Base-by-base conservation (phyloP, 2,888 invertebrate species). In the Limnephilus lunatus region DNA sequence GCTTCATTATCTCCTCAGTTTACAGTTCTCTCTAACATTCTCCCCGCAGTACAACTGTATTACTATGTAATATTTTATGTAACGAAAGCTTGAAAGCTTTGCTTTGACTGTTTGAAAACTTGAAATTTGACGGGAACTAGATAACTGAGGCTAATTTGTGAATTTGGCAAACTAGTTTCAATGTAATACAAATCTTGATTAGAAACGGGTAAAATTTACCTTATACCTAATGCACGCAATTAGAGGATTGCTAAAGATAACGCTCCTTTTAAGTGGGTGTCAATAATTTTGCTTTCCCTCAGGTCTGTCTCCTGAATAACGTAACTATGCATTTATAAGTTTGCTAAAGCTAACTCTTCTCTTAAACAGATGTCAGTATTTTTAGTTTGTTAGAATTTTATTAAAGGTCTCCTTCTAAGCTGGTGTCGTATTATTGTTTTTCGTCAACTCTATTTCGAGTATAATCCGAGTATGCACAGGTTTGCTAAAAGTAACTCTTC, bases 21-120 rank as follows among this genome's bases (percentile, higher is more conserved):
- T 83, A 83, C 83, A 83, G 83, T 83, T 83, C 83, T n/a, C 11
- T 83, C 68, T n/a, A 68, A 68, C 25, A 25, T 68, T 68, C 68
- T n/a, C 68, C 25, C 9, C 9, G 25, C 68, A 9, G 19, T 68
- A 25, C 25, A 68, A 68, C 68, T n/a, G 68, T n/a, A 68, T 9
- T 68, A 68, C 9, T 68, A 68, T n/a, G 5, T 68, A 25, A 25
- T 68, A 9, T 68, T 25, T 68, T 53, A 53, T 53, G 7, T n/a
- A 25, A 68, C 9, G 68, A 68, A 25, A 9, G 25, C 25, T 25
- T n/a, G 25, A 25, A 68, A 68, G 25, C 25, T 9, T 9, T 68
- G 68, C 19, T 25, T 68, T n/a, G 25, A n/a, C 25, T 68, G 68
- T 0, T 68, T n/a, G 7, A n/a, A 5, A 25, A 25, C 15, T n/a